phyloP scores from a whole-genome alignment of 2,113 vertebrate species.

The Psittacula cyanocephala region DNA sequence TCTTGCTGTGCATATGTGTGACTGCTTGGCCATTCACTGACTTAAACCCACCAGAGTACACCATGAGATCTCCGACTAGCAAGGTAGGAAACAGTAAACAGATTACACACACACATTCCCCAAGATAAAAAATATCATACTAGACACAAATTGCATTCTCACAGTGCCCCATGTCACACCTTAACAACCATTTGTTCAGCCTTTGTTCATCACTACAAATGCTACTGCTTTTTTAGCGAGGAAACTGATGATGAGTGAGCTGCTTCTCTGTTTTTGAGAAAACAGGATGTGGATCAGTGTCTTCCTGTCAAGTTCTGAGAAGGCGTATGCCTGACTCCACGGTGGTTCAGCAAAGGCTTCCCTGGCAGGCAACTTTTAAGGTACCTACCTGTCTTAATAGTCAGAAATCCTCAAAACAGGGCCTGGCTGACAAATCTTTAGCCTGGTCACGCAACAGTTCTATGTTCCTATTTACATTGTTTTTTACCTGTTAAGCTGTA shows the following conservation, averaged over 20 bases:
- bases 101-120: neutral
- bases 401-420: neutral
- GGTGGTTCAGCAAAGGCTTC: neutral
- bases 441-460: neutral
- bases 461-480: fast-evolving
- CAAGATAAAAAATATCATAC: neutral
- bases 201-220: neutral
- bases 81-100: neutral
- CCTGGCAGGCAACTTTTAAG: neutral
- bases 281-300: neutral
- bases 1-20: fast-evolving
- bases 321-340: neutral
- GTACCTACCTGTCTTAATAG: neutral
- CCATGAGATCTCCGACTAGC: neutral
- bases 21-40: neutral
- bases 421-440: neutral
- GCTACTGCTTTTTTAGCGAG: neutral
- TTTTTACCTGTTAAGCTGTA: neutral
- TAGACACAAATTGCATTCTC: neutral
- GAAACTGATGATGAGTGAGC: neutral
- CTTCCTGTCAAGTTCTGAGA: neutral
- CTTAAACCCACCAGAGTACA: neutral
- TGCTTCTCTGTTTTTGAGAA: neutral
- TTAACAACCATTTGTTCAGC: neutral
- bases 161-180: neutral